A percentile compares a stretch with the other conserved stretches of the same genome.
These are phyloP conservation scores for Zosterops japonicus DNA, from an alignment of 2,113 vertebrate genomes.

Conservation along the genomic window DNA sequence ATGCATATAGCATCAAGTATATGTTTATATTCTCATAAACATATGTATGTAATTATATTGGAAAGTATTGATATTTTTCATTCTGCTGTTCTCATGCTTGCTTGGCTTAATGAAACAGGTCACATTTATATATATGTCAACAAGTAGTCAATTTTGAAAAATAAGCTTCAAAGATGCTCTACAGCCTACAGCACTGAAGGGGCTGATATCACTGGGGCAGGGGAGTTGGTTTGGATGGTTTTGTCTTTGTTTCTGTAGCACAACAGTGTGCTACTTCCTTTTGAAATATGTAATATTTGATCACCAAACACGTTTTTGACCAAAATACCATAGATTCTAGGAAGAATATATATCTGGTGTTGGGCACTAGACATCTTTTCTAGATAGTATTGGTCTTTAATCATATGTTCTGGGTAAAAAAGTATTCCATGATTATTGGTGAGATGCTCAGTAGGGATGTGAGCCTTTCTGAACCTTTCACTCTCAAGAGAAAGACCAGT, in stretches of 20 bases:
- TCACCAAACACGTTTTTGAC: not conserved
- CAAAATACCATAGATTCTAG: not conserved
- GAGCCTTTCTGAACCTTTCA: not conserved
- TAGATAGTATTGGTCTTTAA: not conserved
- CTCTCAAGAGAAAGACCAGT: not conserved
- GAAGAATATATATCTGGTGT: not conserved
- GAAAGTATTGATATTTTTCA: not conserved
- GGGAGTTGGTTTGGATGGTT: not conserved
- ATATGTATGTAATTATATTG: not conserved
- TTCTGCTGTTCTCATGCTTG: not conserved
- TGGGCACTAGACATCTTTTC: not conserved
- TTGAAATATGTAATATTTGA: not conserved
- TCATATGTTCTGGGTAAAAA: not conserved
- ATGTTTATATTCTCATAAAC: not conserved
- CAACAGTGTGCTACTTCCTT: not conserved
- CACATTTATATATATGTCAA: not conserved
- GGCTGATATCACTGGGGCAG: not conserved
- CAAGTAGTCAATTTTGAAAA: not conserved
- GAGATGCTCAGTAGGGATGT: fast-evolving
- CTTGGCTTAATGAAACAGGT: not conserved
- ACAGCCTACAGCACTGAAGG: not conserved
- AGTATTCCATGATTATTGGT: not conserved
- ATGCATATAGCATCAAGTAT: fast-evolving
- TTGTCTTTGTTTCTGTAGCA: not conserved
- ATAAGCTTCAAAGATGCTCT: not conserved